These are phyloP conservation scores for Caretta caretta DNA, from an alignment of 2,113 vertebrate genomes.

Conservation along the genomic window DNA sequence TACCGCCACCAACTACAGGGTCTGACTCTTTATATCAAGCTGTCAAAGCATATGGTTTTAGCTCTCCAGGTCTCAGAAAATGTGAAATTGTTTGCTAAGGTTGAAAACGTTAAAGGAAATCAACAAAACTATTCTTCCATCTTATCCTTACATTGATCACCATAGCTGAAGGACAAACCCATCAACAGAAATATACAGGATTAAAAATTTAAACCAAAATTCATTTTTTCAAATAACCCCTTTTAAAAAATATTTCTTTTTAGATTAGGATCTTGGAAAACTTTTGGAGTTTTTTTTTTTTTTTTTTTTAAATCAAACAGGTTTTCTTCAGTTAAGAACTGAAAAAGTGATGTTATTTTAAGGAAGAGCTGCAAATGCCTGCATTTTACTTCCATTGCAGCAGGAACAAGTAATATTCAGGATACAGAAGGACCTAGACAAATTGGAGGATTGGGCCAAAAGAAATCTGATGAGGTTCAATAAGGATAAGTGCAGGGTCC, in stretches of 20 bases:
- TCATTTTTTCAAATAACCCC: neutral
- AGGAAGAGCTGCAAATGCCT: neutral
- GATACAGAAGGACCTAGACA: too few species aligned
- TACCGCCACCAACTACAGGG: neutral
- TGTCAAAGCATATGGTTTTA: neutral
- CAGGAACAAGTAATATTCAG: neutral
- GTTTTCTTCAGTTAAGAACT: neutral
- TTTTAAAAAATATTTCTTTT: neutral
- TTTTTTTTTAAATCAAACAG: neutral
- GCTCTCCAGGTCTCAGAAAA: neutral
- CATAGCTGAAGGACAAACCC: neutral
- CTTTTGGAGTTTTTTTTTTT: neutral
- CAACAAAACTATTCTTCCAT: neutral
- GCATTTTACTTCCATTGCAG: neutral
- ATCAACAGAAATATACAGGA: neutral
- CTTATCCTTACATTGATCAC: neutral
- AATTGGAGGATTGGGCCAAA: too few species aligned
- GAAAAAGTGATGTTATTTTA: neutral
- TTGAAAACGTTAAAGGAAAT: neutral
- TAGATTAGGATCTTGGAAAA: neutral
- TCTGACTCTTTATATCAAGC: neutral
- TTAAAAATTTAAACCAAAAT: neutral
- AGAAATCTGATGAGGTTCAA: too few species aligned
- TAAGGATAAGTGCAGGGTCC: too few species aligned
- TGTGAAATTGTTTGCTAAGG: neutral